Base-by-base conservation (phyloP, 2,888 invertebrate species). In the Caenorhabditis becei region DNA sequence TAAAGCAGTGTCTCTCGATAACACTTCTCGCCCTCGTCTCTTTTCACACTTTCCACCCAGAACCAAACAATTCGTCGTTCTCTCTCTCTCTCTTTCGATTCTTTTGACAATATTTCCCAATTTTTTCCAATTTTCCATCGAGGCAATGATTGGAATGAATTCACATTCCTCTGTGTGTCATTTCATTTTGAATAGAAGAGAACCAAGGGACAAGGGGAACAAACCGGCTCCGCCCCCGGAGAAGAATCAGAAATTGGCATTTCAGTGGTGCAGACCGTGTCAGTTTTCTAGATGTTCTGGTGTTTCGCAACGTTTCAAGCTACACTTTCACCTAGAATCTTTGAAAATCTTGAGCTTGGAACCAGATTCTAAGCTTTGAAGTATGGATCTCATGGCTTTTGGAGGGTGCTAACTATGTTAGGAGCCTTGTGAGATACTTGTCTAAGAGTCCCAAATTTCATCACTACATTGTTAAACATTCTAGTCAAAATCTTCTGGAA, bases 11-110 rank as follows among this genome's bases (percentile, higher is more conserved):
- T 10, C 10, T 32, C 23, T 14, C 44, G 56, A 47, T 72, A 63
- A 53, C 71, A 32, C 23, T 26, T 23, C 65, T 28, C 51, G n/a
- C 35, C 20, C 24, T 63, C 49, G 18, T 51, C 59, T 32, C 26
- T 61, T 59, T 51, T 47, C 51, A 26, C 59, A 59, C 56, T 63
- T 41, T 49, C 41, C 56, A 24, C 23, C 41, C 14, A 56, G 28
- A 4, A 44, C 28, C 51, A 20, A 18, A 20, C 49, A 49, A 20
- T 49, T 49, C 20, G 20, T 5, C 56, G 24, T 24, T 56, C 26
- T 56, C 16, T 28, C 53, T 54, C 7, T 28, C 16, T 16, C 26
- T 54, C 54, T 28, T 26, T 54, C 14, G 10, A 41, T 2, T 14
- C 41, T 14, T 41, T 41, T 41, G 41, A 41, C 14, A 14, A n/a